A percentile compares a stretch with the other conserved stretches of the same genome.
Conservation (phyloP, 2,888 invertebrate species). For the Drosophila infuscata region DNA sequence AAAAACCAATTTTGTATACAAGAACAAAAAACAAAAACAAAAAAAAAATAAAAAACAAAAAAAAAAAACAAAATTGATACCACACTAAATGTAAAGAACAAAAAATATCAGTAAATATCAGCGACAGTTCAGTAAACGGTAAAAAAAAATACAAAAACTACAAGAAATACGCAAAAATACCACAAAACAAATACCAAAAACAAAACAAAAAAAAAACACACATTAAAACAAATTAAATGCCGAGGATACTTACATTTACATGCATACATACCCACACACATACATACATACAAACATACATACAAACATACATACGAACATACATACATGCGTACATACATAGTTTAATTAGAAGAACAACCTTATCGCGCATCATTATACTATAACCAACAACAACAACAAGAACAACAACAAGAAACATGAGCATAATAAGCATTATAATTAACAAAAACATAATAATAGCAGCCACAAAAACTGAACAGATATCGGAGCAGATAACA, state of each 20-base stretch:
- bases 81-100: conserved; percentile 54
- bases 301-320: not conserved
- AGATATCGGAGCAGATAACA: not conserved
- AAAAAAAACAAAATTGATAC: conserved; percentile 43
- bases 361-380: conserved; percentile 79
- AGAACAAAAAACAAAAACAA: conserved; percentile 31
- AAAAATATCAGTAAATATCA: conserved; percentile 76
- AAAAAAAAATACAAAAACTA: conserved; percentile 49
- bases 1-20: conserved; percentile 67
- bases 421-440: conserved; percentile 25
- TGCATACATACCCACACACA: conserved; percentile 8
- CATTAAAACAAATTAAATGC: conserved; percentile 13
- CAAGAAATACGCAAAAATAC: conserved; percentile 48
- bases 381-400: conserved; percentile 42
- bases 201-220: conserved; percentile 5
- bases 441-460: not conserved
- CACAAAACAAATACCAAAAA: conserved; percentile 24
- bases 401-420: conserved; percentile 6
- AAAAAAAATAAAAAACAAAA: conserved; percentile 34
- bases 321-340: conserved; percentile 48
- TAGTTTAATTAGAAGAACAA: conserved; percentile 65
- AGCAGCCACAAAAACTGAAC: conserved; percentile 16
- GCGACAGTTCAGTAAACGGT: conserved; percentile 54
- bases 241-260: conserved; percentile 31
- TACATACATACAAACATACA: not conserved